Base-by-base conservation (phyloP, 2,113 vertebrate species). In the Planiliza haematocheilus region DNA sequence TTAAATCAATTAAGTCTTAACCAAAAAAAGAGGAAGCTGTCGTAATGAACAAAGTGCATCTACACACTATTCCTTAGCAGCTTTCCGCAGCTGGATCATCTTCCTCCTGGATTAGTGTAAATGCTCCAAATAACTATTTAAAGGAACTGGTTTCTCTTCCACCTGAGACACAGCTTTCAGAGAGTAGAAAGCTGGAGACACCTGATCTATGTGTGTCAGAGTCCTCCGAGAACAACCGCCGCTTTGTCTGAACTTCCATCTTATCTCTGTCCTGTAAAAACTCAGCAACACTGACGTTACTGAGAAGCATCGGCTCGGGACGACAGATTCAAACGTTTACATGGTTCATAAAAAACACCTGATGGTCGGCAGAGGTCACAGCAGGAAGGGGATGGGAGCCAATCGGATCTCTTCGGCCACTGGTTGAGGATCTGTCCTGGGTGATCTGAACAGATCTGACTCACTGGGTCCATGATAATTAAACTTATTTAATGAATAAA, bases 171-270 rank as follows among this genome's bases (percentile, higher is more conserved):
- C 45, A 10, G 55, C 10, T 61, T 49, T 70, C 66, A 61, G 55
- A 7, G 17, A 18, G 53, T 41, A 30, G 13, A 57, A 50, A 37
- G 36, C 62, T 34, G 7, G 39, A 21, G 72, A 74, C 73, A 83
- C 69, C 81, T 71, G 77, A 83, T 69, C 84, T 8, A 10, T 62
- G 58, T 51, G 75, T 67, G 75, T 56, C 63, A 17, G 8, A 38
- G 56, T 61, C 60, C 72, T 8, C 5, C 1, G 18, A 4, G 37
- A 61, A 86, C 79, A 86, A 76, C 20, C 18, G 0, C 14, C 7
- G 20, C 80, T 83, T 83, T 86, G 80, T 83, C 0, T 13, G 24
- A 50, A 10, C 36, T 48, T 30, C 45, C 52, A 8, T 4, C 4
- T 51, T 34, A 59, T 60, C 71, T 60, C 51, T 2, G 12, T 43